Conservation (phyloP, 64 coral and sea anemone genomes). For the Porites lutea region DNA sequence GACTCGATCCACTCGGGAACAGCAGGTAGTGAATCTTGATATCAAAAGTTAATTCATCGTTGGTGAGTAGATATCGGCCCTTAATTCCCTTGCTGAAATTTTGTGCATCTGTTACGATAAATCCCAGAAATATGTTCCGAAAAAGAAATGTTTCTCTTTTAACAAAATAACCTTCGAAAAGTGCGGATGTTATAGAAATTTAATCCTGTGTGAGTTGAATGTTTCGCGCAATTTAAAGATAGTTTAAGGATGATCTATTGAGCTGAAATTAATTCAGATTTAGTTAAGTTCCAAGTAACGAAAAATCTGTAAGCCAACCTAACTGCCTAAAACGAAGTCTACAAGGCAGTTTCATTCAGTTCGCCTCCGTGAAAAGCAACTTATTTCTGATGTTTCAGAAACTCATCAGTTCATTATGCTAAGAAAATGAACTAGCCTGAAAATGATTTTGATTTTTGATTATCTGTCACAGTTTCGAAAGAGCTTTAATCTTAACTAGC, state of each 20-base stretch:
- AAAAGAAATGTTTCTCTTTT: neutral
- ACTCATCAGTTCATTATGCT: no score
- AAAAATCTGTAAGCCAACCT: neutral
- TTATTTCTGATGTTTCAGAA: no score
- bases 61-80: slow-evolving; percentile 26
- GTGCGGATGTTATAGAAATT: neutral
- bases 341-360: no score
- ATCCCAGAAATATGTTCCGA: neutral
- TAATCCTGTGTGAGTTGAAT: neutral
- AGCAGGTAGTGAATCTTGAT: slow-evolving; percentile 53
- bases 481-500: no score
- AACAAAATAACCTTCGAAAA: neutral
- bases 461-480: no score
- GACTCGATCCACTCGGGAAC: slow-evolving; percentile 44
- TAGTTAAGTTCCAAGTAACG: neutral
- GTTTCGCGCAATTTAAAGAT: slow-evolving; percentile 3
- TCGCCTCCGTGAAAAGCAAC: no score
- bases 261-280: slow-evolving; percentile 19
- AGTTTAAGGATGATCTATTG: slow-evolving; percentile 36
- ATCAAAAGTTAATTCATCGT: slow-evolving; percentile 44
- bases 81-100: neutral
- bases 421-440: no score
- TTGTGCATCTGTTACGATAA: neutral
- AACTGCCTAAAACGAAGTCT: no score
- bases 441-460: no score